A percentile compares a stretch with the other conserved stretches of the same genome.
Evolutionary conservation across 2,888 invertebrate genomes (phyloP).

Genomic region (Limnephilus lunatus): DNA sequence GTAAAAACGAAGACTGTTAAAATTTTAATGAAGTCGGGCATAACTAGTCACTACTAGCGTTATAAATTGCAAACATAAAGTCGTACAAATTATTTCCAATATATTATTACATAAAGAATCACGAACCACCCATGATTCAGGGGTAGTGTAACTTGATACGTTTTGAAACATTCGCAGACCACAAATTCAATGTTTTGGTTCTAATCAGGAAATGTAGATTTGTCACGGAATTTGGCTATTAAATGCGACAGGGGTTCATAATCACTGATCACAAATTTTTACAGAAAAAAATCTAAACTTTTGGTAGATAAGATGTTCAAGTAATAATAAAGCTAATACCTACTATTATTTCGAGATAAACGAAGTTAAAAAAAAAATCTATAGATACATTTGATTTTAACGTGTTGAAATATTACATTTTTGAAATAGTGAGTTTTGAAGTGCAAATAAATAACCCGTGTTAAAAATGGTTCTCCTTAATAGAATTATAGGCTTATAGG

Average conservation of each 20-base stretch:
- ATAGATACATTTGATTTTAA: not conserved
- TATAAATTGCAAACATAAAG: not conserved
- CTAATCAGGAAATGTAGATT: constrained; percentile 47
- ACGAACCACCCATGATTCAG: not conserved
- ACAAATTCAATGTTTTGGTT: constrained; percentile 31
- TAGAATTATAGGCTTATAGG: too few species aligned
- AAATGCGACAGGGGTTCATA: constrained; percentile 8
- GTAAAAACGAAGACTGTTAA: too few species aligned
- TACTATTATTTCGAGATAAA: not conserved
- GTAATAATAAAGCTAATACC: not conserved
- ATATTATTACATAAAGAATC: not conserved
- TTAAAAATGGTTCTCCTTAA: too few species aligned
- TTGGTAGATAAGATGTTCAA: not conserved
- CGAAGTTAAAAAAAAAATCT: not conserved
- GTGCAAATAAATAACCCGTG: too few species aligned
- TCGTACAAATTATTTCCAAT: too few species aligned
- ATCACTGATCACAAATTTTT: not conserved
- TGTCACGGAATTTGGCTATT: constrained; percentile 9
- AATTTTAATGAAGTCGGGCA: too few species aligned
- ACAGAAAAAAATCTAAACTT: not conserved
- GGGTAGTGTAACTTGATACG: constrained; percentile 28
- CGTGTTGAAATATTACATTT: too few species aligned
- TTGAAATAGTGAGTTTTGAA: too few species aligned
- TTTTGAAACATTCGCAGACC: constrained; percentile 26
- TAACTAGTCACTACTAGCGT: too few species aligned